phyloP scores from a whole-genome alignment of 30 jellyfish, hydroid and myxozoan genomes.

The Chrysaora quinquecirrha region DNA sequence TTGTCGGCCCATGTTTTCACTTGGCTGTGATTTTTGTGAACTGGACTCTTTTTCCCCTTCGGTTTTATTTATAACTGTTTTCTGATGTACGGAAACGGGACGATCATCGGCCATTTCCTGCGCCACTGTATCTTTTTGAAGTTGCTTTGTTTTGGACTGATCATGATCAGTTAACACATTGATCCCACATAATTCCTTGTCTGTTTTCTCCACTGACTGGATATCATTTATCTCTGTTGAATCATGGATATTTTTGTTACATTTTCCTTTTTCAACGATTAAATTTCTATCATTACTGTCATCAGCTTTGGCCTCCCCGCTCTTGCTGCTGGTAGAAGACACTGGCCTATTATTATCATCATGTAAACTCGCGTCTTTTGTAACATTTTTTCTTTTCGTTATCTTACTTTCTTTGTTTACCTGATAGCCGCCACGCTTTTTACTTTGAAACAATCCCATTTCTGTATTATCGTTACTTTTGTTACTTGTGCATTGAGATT shows the following conservation, averaged over 20 bases:
- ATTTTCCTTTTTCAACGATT: neutral
- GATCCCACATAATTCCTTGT: too few relatives aligned
- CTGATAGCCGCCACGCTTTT: slow-evolving; percentile 7
- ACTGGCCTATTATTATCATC: neutral
- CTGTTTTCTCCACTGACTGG: too few relatives aligned
- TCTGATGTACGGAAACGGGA: too few relatives aligned
- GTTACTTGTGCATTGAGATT: slow-evolving; percentile 8
- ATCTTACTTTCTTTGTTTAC: neutral
- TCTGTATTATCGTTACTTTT: slow-evolving; percentile 14
- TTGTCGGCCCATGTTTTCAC: neutral
- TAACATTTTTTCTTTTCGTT: neutral
- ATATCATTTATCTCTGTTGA: neutral
- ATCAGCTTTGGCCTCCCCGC: neutral
- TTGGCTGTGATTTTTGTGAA: too few relatives aligned
- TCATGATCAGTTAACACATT: too few relatives aligned
- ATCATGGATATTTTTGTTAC: neutral
- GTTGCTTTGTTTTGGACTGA: neutral
- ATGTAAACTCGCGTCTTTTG: neutral
- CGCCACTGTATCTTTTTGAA: neutral
- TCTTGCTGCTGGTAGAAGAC: neutral
- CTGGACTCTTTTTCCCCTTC: too few relatives aligned
- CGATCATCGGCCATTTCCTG: neutral
- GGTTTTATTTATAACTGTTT: too few relatives aligned
- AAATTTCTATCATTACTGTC: neutral
- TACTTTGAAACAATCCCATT: slow-evolving; percentile 54